These are phyloP conservation scores for Pangasianodon gigas DNA, from an alignment of 2,113 vertebrate species.

Conservation along the genomic window DNA sequence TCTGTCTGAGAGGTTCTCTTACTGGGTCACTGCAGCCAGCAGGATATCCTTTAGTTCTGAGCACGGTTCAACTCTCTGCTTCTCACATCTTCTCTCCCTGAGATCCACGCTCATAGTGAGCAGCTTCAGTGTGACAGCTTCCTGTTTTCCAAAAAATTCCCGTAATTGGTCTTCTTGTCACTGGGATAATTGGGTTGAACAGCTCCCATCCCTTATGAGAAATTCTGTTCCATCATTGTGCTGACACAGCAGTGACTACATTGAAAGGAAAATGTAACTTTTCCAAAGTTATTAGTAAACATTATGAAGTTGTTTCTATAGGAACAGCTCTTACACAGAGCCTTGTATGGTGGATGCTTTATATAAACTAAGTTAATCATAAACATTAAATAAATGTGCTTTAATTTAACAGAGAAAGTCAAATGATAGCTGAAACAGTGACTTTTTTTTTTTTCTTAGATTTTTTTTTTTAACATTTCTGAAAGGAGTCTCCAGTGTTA, in stretches of 20 bases:
- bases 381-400: background rate
- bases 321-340: background rate
- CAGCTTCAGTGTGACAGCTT: slow-evolving; percentile 46
- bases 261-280: background rate
- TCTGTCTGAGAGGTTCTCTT: slow-evolving; percentile 25
- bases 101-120: slow-evolving; percentile 48
- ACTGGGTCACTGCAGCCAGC: slow-evolving; percentile 39
- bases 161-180: slow-evolving; percentile 8
- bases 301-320: background rate
- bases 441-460: no score
- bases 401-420: background rate
- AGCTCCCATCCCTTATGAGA: background rate
- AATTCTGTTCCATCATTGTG: slow-evolving; percentile 1
- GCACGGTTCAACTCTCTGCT: slow-evolving; percentile 38
- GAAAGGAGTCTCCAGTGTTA: background rate
- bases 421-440: background rate
- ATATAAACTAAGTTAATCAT: background rate
- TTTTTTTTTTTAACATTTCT: background rate
- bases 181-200: slow-evolving; percentile 6
- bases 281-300: background rate
- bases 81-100: slow-evolving; percentile 44
- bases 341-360: background rate
- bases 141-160: slow-evolving; percentile 65
- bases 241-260: background rate
- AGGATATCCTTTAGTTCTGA: slow-evolving; percentile 64